phyloP scores from a whole-genome alignment of 2,888 invertebrate genomes.

The Diaphora mendica region DNA sequence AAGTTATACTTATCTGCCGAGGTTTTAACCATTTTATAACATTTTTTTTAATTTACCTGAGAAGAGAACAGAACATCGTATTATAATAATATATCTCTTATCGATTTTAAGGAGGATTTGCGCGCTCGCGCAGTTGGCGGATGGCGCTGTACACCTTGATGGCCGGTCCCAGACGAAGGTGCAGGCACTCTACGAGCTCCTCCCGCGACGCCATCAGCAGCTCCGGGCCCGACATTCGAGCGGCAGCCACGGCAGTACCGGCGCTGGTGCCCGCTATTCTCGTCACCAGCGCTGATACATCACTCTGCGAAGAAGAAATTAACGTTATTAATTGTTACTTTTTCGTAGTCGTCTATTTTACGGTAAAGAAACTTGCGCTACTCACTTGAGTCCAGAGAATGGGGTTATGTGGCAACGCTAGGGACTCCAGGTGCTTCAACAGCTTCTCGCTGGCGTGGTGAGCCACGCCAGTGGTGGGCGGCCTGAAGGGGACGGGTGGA shows the following conservation, averaged over 20 bases:
- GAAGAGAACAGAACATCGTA: slow-evolving; percentile 22
- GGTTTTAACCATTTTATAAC: slow-evolving; percentile 8
- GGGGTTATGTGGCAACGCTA: slow-evolving; percentile 69
- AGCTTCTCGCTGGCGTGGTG: slow-evolving; percentile 21
- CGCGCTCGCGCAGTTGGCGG: slow-evolving; percentile 62
- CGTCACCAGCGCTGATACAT: slow-evolving; percentile 66
- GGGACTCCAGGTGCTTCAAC: slow-evolving; percentile 62
- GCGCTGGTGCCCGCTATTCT: slow-evolving; percentile 70
- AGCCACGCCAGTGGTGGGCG: slow-evolving; percentile 8
- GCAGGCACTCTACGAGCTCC: slow-evolving; percentile 91
- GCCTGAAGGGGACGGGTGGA: neutral
- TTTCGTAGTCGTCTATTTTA: no score
- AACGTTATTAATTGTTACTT: neutral
- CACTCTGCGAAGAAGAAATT: slow-evolving; percentile 58
- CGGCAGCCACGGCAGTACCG: slow-evolving; percentile 65
- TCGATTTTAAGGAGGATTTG: no score
- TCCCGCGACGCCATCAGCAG: slow-evolving; percentile 93
- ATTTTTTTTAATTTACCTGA: neutral
- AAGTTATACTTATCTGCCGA: slow-evolving; percentile 13
- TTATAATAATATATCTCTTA: no score
- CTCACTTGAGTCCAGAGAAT: slow-evolving; percentile 71
- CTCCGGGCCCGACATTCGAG: slow-evolving; percentile 92
- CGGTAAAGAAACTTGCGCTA: neutral
- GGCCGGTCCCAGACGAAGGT: slow-evolving; percentile 94
- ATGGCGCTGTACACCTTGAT: slow-evolving; percentile 87